Percentiles rank a stretch among this genome's conserved stretches.
Evolutionary conservation across 30 jellyfish, hydroid and myxozoan species (phyloP).

Genomic region (Pseudorhiza aurosa): DNA sequence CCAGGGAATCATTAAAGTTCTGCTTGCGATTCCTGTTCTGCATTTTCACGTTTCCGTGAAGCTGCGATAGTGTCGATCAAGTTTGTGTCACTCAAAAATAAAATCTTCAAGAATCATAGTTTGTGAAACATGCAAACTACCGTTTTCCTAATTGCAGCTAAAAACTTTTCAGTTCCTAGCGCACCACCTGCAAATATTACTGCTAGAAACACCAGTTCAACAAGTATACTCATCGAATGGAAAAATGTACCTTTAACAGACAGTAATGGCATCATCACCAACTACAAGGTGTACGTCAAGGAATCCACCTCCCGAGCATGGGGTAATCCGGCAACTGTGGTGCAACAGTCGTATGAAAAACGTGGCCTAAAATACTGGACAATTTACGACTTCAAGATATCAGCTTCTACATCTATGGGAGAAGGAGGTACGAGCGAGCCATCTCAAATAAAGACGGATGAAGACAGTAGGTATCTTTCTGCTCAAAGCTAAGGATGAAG

Average conservation of each 20-base stretch:
- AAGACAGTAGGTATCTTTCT: slow-evolving; percentile 67
- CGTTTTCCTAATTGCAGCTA: too few species aligned
- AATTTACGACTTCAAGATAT: slow-evolving; percentile 23
- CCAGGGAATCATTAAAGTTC: too few species aligned
- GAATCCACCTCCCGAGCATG: background rate
- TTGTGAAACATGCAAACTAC: too few species aligned
- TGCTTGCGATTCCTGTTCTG: too few species aligned
- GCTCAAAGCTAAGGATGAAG: background rate
- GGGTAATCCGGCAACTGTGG: background rate
- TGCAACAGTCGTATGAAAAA: slow-evolving; percentile 3
- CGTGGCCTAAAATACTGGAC: slow-evolving; percentile 31
- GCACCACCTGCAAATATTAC: slow-evolving; percentile 45
- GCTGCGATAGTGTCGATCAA: too few species aligned
- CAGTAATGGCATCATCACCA: slow-evolving; percentile 56
- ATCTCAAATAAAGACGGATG: slow-evolving; percentile 33
- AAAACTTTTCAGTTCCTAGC: slow-evolving; percentile 32
- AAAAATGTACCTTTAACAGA: slow-evolving; percentile 24
- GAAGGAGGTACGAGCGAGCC: slow-evolving; percentile 23
- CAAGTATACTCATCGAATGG: slow-evolving; percentile 32
- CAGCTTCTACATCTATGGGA: slow-evolving; percentile 47
- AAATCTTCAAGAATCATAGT: too few species aligned
- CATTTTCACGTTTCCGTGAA: too few species aligned
- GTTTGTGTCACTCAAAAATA: too few species aligned
- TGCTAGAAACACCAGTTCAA: slow-evolving; percentile 33
- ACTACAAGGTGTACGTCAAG: slow-evolving; percentile 13